Conservation (phyloP, 2,888 invertebrate species). For the Hypomecis atomaria region DNA sequence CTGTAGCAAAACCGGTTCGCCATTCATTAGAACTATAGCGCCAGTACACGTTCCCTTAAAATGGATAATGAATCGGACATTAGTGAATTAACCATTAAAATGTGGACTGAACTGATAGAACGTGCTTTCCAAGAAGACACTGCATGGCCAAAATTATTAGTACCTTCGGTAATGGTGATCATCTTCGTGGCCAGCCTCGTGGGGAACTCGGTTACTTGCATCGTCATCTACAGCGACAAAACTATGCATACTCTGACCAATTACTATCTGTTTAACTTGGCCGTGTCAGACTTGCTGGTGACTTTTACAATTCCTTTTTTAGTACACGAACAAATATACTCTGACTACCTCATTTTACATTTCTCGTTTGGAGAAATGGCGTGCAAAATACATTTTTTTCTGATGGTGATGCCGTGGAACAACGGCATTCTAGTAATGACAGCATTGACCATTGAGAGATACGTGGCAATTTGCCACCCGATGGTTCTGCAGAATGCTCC, state of each 20-base stretch:
- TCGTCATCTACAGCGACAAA: constrained; percentile 69
- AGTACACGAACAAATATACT: constrained; percentile 47
- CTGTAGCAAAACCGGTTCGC: not conserved
- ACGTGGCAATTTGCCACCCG: constrained; percentile 64
- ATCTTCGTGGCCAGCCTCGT: constrained; percentile 59
- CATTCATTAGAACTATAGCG: not conserved
- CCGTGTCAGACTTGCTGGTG: constrained; percentile 67
- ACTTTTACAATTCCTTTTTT: constrained; percentile 63
- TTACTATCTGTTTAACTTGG: constrained; percentile 71
- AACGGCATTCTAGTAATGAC: constrained; percentile 66
- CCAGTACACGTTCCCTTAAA: not conserved
- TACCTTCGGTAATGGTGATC: constrained; percentile 42
- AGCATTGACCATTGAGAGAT: constrained; percentile 63
- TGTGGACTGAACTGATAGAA: constrained; percentile 55
- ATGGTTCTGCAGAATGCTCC: constrained; percentile 52
- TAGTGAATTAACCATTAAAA: constrained; percentile 24
- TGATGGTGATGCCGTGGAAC: constrained; percentile 61
- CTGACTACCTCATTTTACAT: constrained; percentile 44
- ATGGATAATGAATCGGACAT: constrained; percentile 17
- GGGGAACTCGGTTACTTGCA: constrained; percentile 71
- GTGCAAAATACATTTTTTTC: constrained; percentile 61
- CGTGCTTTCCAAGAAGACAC: constrained; percentile 45
- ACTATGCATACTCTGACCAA: constrained; percentile 75
- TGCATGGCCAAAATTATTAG: constrained; percentile 43
- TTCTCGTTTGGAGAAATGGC: constrained; percentile 48